phyloP scores from a whole-genome alignment of 37 sponge, comb jelly and placozoan genomes.

The Beroe ovata region DNA sequence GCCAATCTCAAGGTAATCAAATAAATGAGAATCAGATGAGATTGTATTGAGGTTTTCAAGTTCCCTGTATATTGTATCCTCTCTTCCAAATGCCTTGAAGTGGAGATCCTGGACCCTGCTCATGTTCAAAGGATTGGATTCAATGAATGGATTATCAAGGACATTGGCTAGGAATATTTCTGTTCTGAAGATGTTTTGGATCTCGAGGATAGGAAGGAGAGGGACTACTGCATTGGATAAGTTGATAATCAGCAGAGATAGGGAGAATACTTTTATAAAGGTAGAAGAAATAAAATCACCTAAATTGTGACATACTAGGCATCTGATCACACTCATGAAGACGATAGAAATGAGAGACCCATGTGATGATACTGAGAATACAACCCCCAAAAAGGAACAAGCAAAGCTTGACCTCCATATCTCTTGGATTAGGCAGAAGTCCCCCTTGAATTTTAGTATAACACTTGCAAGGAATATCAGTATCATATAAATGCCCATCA shows the following conservation, averaged over 20 bases:
- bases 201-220: neutral
- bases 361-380: slow-evolving; percentile 9
- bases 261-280: neutral
- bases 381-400: neutral
- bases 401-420: slow-evolving; percentile 8
- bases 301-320: neutral
- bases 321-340: neutral
- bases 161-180: neutral
- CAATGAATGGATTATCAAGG: slow-evolving; percentile 5
- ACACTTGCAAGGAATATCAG: neutral
- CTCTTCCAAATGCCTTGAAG: neutral
- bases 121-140: neutral
- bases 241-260: neutral
- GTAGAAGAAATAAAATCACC: too few relatives aligned
- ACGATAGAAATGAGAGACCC: neutral
- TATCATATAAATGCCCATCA: neutral
- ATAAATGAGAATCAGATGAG: neutral
- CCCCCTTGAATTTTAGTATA: neutral
- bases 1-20: neutral
- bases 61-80: neutral
- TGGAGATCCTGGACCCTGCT: neutral
- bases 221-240: neutral
- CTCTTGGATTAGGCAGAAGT: neutral
- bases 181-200: slow-evolving; percentile 1
- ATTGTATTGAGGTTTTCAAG: neutral